Evolutionary conservation across 2,797 vertebrate genomes (phyloP).

Genomic region (Galago senegalensis): DNA sequence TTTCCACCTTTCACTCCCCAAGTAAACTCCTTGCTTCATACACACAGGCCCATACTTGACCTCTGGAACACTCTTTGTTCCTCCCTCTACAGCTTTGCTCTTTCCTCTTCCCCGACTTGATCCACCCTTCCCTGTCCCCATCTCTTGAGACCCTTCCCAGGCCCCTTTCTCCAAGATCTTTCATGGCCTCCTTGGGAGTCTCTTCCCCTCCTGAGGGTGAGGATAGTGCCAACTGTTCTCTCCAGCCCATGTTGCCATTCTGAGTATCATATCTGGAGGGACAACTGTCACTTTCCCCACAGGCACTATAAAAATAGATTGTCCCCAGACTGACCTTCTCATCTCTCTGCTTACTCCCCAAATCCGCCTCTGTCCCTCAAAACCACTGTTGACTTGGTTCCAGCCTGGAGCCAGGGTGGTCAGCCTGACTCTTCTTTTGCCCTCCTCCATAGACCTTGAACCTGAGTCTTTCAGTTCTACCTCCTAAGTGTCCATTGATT

Average conservation of each 20-base stretch:
- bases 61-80: background rate
- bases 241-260: background rate
- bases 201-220: background rate
- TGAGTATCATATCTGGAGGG: background rate
- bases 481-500: background rate
- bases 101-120: background rate
- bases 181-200: background rate
- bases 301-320: background rate
- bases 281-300: background rate
- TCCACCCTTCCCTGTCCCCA: too few relatives aligned
- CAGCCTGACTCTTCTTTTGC: background rate
- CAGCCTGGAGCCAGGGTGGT: background rate
- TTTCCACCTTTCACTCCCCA: background rate
- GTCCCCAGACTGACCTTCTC: background rate
- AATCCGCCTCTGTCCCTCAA: background rate
- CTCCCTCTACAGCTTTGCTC: background rate
- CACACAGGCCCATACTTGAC: background rate
- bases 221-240: background rate
- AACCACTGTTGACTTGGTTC: background rate
- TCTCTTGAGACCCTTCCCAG: background rate
- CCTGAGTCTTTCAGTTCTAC: background rate
- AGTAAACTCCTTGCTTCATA: background rate
- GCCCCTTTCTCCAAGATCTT: background rate
- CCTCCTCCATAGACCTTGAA: background rate
- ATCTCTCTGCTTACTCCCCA: background rate